phyloP scores from a whole-genome alignment of 2,888 invertebrate species.

The Meandrusa payeni region DNA sequence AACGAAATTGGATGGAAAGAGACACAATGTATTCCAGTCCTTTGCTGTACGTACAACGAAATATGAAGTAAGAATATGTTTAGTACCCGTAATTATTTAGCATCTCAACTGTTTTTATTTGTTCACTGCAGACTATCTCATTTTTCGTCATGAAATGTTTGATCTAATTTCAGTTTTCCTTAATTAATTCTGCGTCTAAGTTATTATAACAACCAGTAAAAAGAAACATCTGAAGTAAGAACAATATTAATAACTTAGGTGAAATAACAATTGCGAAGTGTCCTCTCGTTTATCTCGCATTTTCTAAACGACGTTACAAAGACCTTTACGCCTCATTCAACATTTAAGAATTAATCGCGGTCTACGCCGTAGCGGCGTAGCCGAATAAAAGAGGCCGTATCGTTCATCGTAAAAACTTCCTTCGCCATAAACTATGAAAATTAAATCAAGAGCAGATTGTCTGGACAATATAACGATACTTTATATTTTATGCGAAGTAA shows the following conservation, averaged over 20 bases:
- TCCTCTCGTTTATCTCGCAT: constrained; percentile 14
- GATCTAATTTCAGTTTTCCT: too few relatives aligned
- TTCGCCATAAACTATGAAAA: constrained; percentile 62
- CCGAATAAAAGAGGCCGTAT: constrained; percentile 39
- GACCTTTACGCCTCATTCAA: constrained; percentile 55
- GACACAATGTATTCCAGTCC: too few relatives aligned
- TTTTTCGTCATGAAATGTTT: too few relatives aligned
- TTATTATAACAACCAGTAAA: too few relatives aligned
- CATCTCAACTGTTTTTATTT: too few relatives aligned
- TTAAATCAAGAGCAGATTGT: constrained; percentile 53
- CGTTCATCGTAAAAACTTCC: constrained; percentile 67
- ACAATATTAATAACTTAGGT: constrained; percentile 3
- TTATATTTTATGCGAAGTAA: constrained; percentile 7
- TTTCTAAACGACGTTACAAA: constrained; percentile 32
- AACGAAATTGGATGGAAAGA: too few relatives aligned
- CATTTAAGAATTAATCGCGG: constrained; percentile 71
- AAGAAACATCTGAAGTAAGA: too few relatives aligned
- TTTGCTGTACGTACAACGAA: too few relatives aligned
- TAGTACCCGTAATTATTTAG: too few relatives aligned
- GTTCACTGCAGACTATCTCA: too few relatives aligned
- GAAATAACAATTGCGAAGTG: constrained; percentile 14
- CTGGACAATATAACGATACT: constrained; percentile 23
- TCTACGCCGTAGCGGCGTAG: constrained; percentile 33
- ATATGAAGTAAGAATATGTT: too few relatives aligned
- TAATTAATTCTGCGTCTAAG: too few relatives aligned